phyloP scores from a whole-genome alignment of 2,888 invertebrate genomes.

The Harpagoxenus sublaevis region DNA sequence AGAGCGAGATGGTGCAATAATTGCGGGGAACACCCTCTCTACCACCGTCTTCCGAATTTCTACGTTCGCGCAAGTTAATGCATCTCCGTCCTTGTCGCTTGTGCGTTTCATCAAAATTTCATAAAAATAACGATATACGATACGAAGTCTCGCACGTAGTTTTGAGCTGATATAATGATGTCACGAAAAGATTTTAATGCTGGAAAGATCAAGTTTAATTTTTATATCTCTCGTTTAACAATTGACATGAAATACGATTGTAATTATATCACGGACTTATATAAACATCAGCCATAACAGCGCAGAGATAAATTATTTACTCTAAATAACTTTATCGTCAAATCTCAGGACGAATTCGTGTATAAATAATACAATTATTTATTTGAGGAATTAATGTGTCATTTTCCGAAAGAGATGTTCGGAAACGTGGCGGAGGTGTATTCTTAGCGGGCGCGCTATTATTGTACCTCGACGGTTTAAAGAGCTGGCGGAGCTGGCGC shows the following conservation, averaged over 20 bases:
- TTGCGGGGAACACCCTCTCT: not conserved
- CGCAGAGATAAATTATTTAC: not conserved
- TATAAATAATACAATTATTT: not conserved
- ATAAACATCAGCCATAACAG: not conserved
- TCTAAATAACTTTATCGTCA: not conserved
- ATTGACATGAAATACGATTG: not conserved
- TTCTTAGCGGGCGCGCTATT: not conserved
- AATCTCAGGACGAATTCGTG: not conserved
- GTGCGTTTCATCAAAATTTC: not conserved
- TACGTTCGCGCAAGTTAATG: not conserved
- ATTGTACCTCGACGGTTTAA: not conserved
- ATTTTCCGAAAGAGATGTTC: not conserved
- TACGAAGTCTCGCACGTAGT: not conserved
- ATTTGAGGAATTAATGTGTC: not conserved
- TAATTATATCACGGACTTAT: not conserved
- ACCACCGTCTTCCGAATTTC: not conserved
- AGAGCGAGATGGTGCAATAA: conserved; percentile 22
- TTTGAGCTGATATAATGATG: not conserved
- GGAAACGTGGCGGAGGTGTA: not conserved
- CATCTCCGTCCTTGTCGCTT: not conserved
- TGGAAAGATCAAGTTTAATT: not conserved
- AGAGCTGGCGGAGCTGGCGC: not conserved
- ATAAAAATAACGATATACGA: not conserved
- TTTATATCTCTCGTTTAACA: conserved; percentile 3
- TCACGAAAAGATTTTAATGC: not conserved